Evolutionary conservation across 2,888 invertebrate species (phyloP).

Genomic region (Ypsolopha sequella): DNA sequence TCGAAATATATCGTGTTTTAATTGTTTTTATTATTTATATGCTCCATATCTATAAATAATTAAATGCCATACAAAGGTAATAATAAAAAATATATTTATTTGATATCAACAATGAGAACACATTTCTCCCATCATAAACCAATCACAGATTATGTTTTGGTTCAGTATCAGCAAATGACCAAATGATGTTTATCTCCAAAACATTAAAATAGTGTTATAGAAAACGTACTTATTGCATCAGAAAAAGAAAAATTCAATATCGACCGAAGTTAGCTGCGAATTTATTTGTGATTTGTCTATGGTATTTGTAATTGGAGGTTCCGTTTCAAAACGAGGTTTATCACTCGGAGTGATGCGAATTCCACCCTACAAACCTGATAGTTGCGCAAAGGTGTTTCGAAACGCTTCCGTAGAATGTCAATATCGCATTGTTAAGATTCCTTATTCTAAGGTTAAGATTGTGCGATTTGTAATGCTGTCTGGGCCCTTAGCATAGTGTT

Average conservation of each 20-base stretch:
- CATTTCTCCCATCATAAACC: not conserved
- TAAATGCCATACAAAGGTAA: no score
- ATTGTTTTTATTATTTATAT: no score
- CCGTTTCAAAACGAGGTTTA: not conserved
- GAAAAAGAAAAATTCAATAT: constrained; percentile 17
- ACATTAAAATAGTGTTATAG: not conserved
- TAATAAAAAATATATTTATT: not conserved
- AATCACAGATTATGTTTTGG: not conserved
- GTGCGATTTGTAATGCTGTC: no score
- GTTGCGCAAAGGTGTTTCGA: not conserved
- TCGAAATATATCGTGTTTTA: no score
- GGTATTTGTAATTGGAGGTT: no score
- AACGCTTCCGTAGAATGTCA: no score
- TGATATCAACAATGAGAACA: no score
- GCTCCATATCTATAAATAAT: no score
- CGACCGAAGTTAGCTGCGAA: not conserved
- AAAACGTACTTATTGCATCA: constrained; percentile 27
- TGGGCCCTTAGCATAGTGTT: no score
- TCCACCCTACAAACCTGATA: not conserved
- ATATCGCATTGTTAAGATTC: no score
- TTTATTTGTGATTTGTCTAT: not conserved
- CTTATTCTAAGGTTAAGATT: no score
- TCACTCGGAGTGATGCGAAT: no score
- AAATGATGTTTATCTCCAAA: not conserved
- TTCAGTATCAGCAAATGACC: not conserved